Base-by-base conservation (phyloP, 2,797 vertebrate species). In the Tiaroga cobitis region DNA sequence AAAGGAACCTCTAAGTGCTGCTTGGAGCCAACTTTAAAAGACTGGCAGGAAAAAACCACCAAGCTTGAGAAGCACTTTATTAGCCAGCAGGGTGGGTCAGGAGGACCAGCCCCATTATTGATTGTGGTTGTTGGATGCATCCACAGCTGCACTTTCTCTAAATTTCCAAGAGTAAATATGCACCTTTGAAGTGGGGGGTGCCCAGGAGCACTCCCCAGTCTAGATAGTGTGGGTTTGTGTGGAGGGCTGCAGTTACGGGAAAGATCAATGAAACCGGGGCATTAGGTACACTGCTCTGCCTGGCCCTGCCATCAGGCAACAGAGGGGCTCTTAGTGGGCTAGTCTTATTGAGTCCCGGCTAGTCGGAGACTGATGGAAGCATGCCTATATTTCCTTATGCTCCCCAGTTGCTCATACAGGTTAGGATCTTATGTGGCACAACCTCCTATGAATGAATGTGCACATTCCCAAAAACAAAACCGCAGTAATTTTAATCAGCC, bases 111-210 rank as follows among this genome's bases (percentile, higher is more conserved):
- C 97, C 96, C 96, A 93, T 96, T 98, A 99, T 99, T 96, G 98
- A 99, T 98, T 96, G 95, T 74, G 97, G 97, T 98, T 97, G 97
- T 93, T 95, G 95, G 96, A 97, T 98, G 96, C 97, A 96, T 97
- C 97, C 97, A 97, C 97, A 97, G 92, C 95, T 98, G 97, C 97
- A 99, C 98, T 99, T 97, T 98, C 96, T 96, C 97, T 97, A 98
- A 97, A 98, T 98, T 98, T 98, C 97, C 96, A 97, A 98, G 96
- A 98, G 98, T 99, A 99, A 99, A 99, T 98, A 98, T 97, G 97
- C 97, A 97, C 97, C 98, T 98, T 96, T 99, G 97, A 99, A 98
- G 97, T 97, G 96, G 96, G 96, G 97, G 96, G 56, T 93, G 93
- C 93, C 96, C 96, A 95, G 96, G 96, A 98, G 97, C 97, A 96